Conservation (phyloP, 2,888 invertebrate species). For the Asteroscopus sphinx region DNA sequence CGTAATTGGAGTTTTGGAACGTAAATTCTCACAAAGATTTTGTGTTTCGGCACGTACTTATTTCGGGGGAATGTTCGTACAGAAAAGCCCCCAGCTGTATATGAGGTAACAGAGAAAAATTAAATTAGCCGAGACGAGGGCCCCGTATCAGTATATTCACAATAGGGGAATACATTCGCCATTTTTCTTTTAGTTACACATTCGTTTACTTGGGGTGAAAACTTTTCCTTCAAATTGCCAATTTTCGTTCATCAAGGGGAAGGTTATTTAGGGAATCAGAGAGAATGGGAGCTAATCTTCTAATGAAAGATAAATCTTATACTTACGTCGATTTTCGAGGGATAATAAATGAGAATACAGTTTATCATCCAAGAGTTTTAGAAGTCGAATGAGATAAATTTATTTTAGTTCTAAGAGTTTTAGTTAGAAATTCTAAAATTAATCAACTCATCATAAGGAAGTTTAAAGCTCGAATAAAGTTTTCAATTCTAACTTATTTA, state of each 20-base stretch:
- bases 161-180: slow-evolving; percentile 60
- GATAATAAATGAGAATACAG: too few relatives aligned
- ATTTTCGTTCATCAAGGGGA: slow-evolving; percentile 58
- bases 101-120: slow-evolving; percentile 57
- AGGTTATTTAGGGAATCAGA: slow-evolving; percentile 43
- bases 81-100: slow-evolving; percentile 41
- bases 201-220: slow-evolving; percentile 51
- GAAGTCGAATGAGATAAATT: too few relatives aligned
- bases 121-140: slow-evolving; percentile 57
- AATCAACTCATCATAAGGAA: too few relatives aligned
- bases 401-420: too few relatives aligned
- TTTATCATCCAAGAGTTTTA: too few relatives aligned
- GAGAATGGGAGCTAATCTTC: slow-evolving; percentile 51
- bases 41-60: slow-evolving; percentile 52
- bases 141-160: slow-evolving; percentile 51
- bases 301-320: slow-evolving; percentile 53
- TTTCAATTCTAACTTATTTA: too few relatives aligned
- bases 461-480: too few relatives aligned
- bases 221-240: slow-evolving; percentile 59
- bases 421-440: too few relatives aligned
- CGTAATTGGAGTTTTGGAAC: slow-evolving; percentile 46
- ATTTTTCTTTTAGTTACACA: slow-evolving; percentile 67
- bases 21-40: slow-evolving; percentile 44
- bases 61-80: slow-evolving; percentile 42
- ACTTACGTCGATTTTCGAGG: slow-evolving; percentile 7